Evolutionary conservation across 2,113 vertebrate genomes (phyloP), one percentile per base, ranked within the genome.

Genomic region (Oncorhynchus kisutch): DNA sequence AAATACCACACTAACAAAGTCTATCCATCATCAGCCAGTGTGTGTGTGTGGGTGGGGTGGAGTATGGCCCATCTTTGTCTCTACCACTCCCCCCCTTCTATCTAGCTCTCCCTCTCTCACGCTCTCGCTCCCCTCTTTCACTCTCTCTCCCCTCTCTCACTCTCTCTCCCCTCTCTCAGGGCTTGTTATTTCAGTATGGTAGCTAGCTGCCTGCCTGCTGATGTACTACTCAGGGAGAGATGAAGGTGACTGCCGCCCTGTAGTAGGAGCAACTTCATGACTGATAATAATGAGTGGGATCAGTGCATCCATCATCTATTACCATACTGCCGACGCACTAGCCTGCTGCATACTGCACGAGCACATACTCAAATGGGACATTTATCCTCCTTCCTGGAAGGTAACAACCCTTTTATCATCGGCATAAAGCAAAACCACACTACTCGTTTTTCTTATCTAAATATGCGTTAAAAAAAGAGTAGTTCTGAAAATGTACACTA

Each of bases 281-380:
- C 67, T 59, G 76, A 83, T 74, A 60, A 72, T 29, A 79, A 81
- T 74, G 59, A 74, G 75, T 48, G 7, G 78, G 68, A 78, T 84
- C 69, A 18, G 62, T 65, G 70, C 22, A 60, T 77, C 72, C 34
- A 76, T 78, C 66, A 78, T 65, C 59, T 49, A 70, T 71, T 67
- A 11, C 48, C 24, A 16, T 29, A 27, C 62, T 25, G 59, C 59
- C 5, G n/a, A 54, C 16, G 16, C 51, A 54, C 59, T 9, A 62
- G 59, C n/a, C 59, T 16, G 59, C 59, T 62, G 59, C 45, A 3
- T 45, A 45, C 9, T 45, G 39, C 39, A 45, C 9, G 39, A 45
- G 39, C 39, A 39, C 8, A 8, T 39, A 39, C 39, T 39, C 39
- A 45, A 45, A 45, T 45, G 39, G 39, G 13, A 67, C 64, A 20